Evolutionary conservation across 2,113 vertebrate genomes (phyloP).

Genomic region (Steatornis caripensis): DNA sequence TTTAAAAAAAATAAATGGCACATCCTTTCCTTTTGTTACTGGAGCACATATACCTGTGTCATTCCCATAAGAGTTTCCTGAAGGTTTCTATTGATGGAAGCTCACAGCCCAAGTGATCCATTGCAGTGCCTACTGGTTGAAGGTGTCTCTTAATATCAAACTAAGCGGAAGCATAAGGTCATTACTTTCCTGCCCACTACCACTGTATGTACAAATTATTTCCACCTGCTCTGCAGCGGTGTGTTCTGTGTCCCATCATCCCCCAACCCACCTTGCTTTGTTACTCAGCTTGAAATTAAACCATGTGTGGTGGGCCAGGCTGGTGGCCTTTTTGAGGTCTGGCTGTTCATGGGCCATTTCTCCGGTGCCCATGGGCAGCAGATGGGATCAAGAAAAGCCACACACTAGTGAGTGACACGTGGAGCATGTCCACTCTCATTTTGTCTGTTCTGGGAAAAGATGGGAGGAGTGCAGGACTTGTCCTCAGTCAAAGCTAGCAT

Average conservation of each 20-base stretch:
- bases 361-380: neutral
- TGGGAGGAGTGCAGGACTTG: neutral
- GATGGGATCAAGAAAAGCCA: neutral
- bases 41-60: neutral
- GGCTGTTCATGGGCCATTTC: rapidly evolving
- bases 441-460: neutral
- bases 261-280: neutral
- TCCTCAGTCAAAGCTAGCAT: neutral
- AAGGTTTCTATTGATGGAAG: neutral
- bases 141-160: neutral
- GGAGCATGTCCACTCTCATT: neutral
- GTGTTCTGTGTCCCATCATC: neutral
- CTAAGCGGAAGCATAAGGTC: neutral
- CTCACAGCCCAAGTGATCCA: neutral
- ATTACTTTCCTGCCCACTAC: neutral
- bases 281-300: neutral
- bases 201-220: neutral
- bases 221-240: neutral
- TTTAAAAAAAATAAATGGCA: too few relatives aligned
- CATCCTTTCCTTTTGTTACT: neutral
- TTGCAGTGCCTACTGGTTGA: neutral
- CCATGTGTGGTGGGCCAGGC: rapidly evolving
- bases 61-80: neutral
- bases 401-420: rapidly evolving
- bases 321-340: rapidly evolving